These are phyloP conservation scores for Anoplopoma fimbria DNA, from an alignment of 2,113 vertebrate genomes.

Conservation along the genomic window DNA sequence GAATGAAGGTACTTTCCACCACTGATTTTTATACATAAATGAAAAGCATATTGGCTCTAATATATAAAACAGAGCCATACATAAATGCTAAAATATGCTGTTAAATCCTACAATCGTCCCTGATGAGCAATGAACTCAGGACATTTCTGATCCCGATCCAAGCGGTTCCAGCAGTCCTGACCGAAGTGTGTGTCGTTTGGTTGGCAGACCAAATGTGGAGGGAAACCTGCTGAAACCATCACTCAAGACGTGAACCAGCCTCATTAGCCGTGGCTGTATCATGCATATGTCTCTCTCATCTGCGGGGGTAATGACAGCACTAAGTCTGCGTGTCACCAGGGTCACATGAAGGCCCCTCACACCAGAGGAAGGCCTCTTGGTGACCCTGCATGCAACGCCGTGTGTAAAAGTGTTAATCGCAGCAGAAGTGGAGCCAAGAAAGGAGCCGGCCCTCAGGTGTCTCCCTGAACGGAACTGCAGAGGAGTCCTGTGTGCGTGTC, in stretches of 20 bases:
- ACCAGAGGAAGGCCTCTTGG: slow-evolving; percentile 28
- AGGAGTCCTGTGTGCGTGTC: slow-evolving; percentile 48
- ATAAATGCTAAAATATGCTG: slow-evolving; percentile 16
- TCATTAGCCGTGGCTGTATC: slow-evolving; percentile 23
- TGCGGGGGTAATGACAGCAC: slow-evolving; percentile 17
- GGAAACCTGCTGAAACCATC: slow-evolving; percentile 56
- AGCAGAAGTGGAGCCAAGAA: slow-evolving; percentile 35
- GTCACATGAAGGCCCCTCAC: slow-evolving; percentile 48
- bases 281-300: slow-evolving; percentile 47
- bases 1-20: background rate
- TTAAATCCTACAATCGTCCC: slow-evolving; percentile 34
- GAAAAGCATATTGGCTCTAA: slow-evolving; percentile 19
- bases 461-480: slow-evolving; percentile 54
- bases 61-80: slow-evolving; percentile 52
- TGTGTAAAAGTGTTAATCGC: slow-evolving; percentile 64
- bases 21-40: background rate
- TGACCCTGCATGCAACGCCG: slow-evolving; percentile 28
- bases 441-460: slow-evolving; percentile 44
- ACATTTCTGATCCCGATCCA: slow-evolving; percentile 24
- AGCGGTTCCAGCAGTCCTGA: slow-evolving; percentile 23
- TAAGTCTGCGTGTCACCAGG: slow-evolving; percentile 33
- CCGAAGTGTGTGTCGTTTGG: slow-evolving; percentile 31
- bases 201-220: slow-evolving; percentile 15
- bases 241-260: slow-evolving; percentile 20
- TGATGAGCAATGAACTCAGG: slow-evolving; percentile 8